Evolutionary conservation across 92 coral and sea anemone genomes (phyloP), one percentile per base, ranked within the genome.

Genomic region (Heliopora coerulea): DNA sequence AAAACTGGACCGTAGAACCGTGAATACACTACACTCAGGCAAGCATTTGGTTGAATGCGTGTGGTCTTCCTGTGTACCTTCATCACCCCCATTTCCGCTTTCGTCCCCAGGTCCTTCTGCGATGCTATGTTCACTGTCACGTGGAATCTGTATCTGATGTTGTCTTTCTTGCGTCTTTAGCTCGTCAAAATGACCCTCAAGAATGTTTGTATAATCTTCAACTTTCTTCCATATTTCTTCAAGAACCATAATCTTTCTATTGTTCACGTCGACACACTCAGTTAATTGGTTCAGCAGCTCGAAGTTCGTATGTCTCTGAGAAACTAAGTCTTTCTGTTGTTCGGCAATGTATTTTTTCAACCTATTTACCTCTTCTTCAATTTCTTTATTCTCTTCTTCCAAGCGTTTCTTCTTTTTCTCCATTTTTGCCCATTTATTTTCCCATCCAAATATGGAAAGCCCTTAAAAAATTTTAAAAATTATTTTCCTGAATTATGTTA

Each of bases 201-300:
- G 31, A 5, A 69, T 52, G 33, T 69, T 69, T 24, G 76, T 69
- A 12, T 69, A 69, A 24, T 56, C 76, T 69, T 69, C 76, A 9
- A 69, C 76, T 24, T 69, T 69, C 33, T 52, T 69, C 76, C 76
- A 69, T 46, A 69, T 69, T 52, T 69, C 76, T 69, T 69, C 76
- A 32, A 69, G 39, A 0, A 69, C 76, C 76, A 69, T 69, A 32
- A 69, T 69, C 33, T 69, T 69, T 52, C 76, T 49, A 19, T 69
- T 69, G 62, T 69, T 69, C 0, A 69, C 76, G 28, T 69, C 76
- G 1, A 69, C 76, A 31, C 76, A 69, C 56, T 69, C 76, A 7
- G 76, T 69, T 8, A 69, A 46, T 23, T 69, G 76, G 32, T 69
- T 69, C 49, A 69, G 39, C 1, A 69, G 61, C 17, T 69, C 76